These are phyloP conservation scores for Hymenopus coronatus DNA, from an alignment of 2,888 invertebrate genomes.

Conservation along the genomic window DNA sequence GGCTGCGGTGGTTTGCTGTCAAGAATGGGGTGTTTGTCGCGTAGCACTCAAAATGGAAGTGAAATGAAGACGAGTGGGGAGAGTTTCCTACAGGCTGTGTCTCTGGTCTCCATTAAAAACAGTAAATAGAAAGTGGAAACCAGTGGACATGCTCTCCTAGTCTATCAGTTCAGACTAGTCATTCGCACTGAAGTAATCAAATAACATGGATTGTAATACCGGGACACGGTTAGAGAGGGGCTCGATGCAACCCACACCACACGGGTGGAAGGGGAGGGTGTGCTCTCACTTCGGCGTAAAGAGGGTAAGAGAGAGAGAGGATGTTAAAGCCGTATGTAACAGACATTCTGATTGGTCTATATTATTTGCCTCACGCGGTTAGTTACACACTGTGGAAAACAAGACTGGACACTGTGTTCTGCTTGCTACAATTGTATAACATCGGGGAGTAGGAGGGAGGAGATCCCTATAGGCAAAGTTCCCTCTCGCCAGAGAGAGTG, in stretches of 20 bases:
- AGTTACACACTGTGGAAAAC: conserved; percentile 4
- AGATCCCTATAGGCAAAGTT: conserved; percentile 2
- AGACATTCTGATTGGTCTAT: conserved; percentile 21
- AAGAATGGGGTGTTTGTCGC: not conserved
- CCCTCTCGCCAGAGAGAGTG: not conserved
- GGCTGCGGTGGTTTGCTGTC: not conserved
- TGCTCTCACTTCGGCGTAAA: not conserved
- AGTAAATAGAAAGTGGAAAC: conserved; percentile 14
- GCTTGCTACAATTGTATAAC: conserved; percentile 1
- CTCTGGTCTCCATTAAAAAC: conserved; percentile 16
- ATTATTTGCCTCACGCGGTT: conserved; percentile 17
- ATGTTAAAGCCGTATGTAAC: not conserved
- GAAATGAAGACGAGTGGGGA: conserved; percentile 10
- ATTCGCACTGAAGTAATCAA: conserved; percentile 16
- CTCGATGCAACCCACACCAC: not conserved
- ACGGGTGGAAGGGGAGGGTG: not conserved
- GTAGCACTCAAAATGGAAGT: conserved; percentile 16
- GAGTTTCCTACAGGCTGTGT: not conserved
- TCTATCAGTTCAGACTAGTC: conserved; percentile 15
- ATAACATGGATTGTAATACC: conserved; percentile 19
- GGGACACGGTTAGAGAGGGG: not conserved
- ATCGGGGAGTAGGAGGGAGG: not conserved
- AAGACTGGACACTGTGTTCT: not conserved
- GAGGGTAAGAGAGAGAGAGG: not conserved
- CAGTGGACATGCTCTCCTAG: not conserved